phyloP scores from a whole-genome alignment of 2,888 invertebrate species.

The Cheilosia scutellata region DNA sequence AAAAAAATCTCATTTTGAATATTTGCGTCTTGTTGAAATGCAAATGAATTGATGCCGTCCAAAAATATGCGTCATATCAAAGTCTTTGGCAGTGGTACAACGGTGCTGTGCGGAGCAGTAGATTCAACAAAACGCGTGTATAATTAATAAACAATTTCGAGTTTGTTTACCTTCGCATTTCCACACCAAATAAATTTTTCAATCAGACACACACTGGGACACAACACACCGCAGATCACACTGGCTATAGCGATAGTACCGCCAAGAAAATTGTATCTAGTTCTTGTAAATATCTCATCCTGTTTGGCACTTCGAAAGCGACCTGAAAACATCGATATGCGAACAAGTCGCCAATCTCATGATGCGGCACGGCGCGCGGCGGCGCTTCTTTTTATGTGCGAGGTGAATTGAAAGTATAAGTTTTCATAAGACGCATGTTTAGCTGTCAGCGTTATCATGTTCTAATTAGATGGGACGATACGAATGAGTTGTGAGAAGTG shows the following conservation, averaged over 20 bases:
- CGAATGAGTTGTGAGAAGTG: neutral
- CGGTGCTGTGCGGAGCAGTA: neutral
- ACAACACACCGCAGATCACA: neutral
- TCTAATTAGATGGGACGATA: slow-evolving; percentile 42
- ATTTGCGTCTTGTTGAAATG: slow-evolving; percentile 38
- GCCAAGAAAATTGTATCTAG: slow-evolving; percentile 18
- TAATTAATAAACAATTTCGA: slow-evolving; percentile 22
- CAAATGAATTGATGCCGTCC: slow-evolving; percentile 37
- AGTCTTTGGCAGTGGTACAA: neutral
- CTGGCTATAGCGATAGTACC: neutral
- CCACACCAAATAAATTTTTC: slow-evolving; percentile 45
- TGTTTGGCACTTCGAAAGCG: slow-evolving; percentile 64
- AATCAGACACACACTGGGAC: neutral
- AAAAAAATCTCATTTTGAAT: slow-evolving; percentile 29
- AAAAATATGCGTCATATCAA: slow-evolving; percentile 39
- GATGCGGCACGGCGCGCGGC: neutral
- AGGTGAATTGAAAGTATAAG: slow-evolving; percentile 54
- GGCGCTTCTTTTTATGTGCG: slow-evolving; percentile 18
- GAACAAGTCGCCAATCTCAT: slow-evolving; percentile 75
- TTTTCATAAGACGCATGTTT: slow-evolving; percentile 36
- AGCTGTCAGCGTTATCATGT: slow-evolving; percentile 58
- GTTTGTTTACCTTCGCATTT: slow-evolving; percentile 42
- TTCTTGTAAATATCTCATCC: slow-evolving; percentile 41
- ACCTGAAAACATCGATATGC: slow-evolving; percentile 68
- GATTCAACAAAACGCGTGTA: slow-evolving; percentile 1